These are phyloP conservation scores for Cephus rjabovi DNA, from an alignment of 2,888 invertebrate genomes.

Conservation along the genomic window DNA sequence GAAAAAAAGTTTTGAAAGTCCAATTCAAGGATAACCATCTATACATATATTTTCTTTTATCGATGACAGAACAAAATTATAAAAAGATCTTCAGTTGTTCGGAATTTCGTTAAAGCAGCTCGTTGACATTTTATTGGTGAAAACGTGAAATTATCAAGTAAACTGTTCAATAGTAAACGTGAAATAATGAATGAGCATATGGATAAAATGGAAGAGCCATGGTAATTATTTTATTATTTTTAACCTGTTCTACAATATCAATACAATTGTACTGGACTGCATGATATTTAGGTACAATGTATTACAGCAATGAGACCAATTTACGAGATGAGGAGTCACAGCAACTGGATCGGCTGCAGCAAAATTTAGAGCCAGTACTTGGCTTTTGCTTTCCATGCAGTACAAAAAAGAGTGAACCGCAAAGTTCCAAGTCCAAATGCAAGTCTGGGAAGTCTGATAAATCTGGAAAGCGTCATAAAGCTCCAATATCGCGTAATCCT, in stretches of 20 bases:
- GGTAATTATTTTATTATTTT: neutral
- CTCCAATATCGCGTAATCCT: conserved; percentile 41
- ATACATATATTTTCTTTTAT: neutral
- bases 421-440: neutral
- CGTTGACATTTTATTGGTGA: neutral
- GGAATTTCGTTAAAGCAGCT: neutral
- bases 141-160: neutral
- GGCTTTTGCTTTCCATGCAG: neutral
- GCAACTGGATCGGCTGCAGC: neutral
- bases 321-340: neutral
- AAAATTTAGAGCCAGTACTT: neutral
- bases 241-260: neutral
- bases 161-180: neutral
- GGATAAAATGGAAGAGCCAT: neutral
- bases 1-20: neutral
- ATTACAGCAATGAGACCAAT: neutral
- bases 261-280: neutral
- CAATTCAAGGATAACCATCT: neutral
- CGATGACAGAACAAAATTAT: neutral
- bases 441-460: neutral
- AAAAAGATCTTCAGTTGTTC: neutral
- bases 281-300: neutral
- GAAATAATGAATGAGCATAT: neutral
- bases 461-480: conserved; percentile 16
- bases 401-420: conserved; percentile 14